Percentiles rank a stretch among this genome's conserved stretches.
phyloP scores from a whole-genome alignment of 1,140 invertebrate species.

The Potamilus streckersoni region DNA sequence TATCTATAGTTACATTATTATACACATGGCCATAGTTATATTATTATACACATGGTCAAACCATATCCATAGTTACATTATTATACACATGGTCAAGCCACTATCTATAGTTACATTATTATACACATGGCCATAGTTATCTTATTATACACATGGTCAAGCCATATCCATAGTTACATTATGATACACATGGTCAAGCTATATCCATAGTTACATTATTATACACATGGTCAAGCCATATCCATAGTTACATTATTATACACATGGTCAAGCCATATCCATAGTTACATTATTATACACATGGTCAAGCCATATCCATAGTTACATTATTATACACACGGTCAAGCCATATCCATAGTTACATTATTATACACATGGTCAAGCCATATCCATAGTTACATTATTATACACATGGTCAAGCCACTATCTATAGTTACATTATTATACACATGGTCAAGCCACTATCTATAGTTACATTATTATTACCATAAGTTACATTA shows the following conservation, averaged over 20 bases:
- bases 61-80: too few species aligned
- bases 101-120: too few species aligned
- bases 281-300: not conserved
- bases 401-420: not conserved
- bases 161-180: not conserved
- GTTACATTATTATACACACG: not conserved
- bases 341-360: not conserved
- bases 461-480: too few species aligned
- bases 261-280: too few species aligned
- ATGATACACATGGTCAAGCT: not conserved
- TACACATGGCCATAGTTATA: not conserved
- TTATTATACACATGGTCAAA: too few species aligned
- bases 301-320: not conserved
- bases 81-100: too few species aligned
- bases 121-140: too few species aligned
- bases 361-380: not conserved
- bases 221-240: not conserved
- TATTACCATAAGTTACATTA: not conserved
- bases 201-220: not conserved
- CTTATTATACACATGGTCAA: too few species aligned
- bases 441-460: not conserved
- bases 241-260: too few species aligned
- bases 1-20: not conserved
- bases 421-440: not conserved
- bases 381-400: not conserved